Conservation (phyloP, 2,797 vertebrate species). For the Karalla daura region DNA sequence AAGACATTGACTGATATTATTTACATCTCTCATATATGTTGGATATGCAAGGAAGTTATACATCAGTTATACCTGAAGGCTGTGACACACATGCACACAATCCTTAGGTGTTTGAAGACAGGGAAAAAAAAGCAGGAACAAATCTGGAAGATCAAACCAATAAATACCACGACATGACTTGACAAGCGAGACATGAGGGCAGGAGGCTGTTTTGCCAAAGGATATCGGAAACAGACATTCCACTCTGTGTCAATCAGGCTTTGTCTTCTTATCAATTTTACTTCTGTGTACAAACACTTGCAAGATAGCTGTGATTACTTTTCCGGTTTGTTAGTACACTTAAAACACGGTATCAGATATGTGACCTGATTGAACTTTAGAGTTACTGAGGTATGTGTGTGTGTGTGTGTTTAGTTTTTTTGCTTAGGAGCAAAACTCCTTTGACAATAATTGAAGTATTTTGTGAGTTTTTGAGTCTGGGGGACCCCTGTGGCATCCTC, state of each 20-base stretch:
- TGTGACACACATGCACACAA: background rate
- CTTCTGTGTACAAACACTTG: conserved; percentile 15
- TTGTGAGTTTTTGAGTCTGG: conserved; percentile 25
- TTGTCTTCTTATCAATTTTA: conserved; percentile 38
- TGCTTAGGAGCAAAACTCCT: conserved; percentile 7
- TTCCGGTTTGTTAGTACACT: background rate
- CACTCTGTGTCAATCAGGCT: conserved; percentile 51
- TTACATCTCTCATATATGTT: background rate
- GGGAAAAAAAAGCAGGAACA: conserved; percentile 56
- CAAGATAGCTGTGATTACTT: conserved; percentile 6
- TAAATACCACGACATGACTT: conserved; percentile 85
- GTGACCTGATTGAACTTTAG: background rate
- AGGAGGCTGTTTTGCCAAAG: conserved; percentile 72
- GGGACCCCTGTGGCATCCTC: conserved; percentile 52
- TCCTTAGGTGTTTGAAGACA: conserved; percentile 6
- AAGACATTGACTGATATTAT: background rate
- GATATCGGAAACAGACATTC: conserved; percentile 72
- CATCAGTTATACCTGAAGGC: background rate
- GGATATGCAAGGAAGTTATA: too few species aligned
- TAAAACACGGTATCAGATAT: background rate
- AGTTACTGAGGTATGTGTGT: conserved; percentile 4
- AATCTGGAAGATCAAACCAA: conserved; percentile 72
- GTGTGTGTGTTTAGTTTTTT: conserved; percentile 18
- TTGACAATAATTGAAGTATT: conserved; percentile 34
- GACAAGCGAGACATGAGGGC: conserved; percentile 79